Evolutionary conservation across 2,113 vertebrate genomes (phyloP).

Genomic region (Oreochromis spilurus): DNA sequence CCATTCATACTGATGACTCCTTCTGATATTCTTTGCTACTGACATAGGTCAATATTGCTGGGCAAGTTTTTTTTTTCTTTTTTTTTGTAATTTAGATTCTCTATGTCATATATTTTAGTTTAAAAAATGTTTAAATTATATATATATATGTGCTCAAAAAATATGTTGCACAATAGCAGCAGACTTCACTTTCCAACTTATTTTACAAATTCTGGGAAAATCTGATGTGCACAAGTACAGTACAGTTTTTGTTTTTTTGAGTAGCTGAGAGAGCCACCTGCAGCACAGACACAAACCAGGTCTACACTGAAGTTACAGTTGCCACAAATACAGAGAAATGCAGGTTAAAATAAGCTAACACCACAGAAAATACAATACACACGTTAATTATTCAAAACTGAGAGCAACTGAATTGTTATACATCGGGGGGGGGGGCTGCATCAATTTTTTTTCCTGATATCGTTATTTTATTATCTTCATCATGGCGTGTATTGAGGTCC

Average conservation of each 20-base stretch:
- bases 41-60: not conserved
- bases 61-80: not conserved
- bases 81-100: not conserved
- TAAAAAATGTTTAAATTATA: slow-evolving; percentile 22
- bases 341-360: not conserved
- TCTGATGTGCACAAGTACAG: not conserved
- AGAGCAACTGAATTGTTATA: not conserved
- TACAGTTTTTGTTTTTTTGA: not conserved
- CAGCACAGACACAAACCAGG: slow-evolving; percentile 6
- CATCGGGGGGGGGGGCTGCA: not conserved
- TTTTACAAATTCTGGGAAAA: not conserved
- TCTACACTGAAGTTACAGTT: slow-evolving; percentile 3
- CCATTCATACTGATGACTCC: not conserved
- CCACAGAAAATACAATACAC: slow-evolving; percentile 14
- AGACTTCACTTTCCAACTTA: slow-evolving; percentile 2
- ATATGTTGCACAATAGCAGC: slow-evolving; percentile 25
- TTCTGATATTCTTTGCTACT: not conserved
- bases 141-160: slow-evolving; percentile 14
- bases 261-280: not conserved
- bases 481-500: not conserved
- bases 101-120: not conserved
- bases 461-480: not conserved
- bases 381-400: not conserved
- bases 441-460: not conserved
- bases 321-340: slow-evolving; percentile 20